Conservation (phyloP, 2,888 invertebrate genomes). For the Eilema caniola region DNA sequence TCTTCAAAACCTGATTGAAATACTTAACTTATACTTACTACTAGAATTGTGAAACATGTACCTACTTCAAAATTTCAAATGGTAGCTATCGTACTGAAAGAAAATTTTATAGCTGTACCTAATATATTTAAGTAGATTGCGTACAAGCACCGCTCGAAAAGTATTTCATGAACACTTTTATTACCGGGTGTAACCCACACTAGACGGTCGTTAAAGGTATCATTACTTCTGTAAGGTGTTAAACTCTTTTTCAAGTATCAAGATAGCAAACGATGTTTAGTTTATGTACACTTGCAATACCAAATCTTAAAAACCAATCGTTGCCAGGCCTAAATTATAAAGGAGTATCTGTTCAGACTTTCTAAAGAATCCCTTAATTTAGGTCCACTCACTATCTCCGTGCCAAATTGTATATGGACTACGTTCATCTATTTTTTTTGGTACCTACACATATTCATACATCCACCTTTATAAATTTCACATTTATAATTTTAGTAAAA, state of each 20-base stretch:
- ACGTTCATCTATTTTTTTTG: too few species aligned
- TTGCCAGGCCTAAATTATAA: too few species aligned
- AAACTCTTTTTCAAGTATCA: background rate
- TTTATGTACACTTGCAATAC: background rate
- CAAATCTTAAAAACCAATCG: background rate
- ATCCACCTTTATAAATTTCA: too few species aligned
- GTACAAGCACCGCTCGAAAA: background rate
- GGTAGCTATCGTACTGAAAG: too few species aligned
- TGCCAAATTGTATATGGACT: too few species aligned
- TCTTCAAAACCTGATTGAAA: background rate
- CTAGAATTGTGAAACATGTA: background rate
- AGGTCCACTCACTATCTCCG: too few species aligned
- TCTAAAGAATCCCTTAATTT: too few species aligned
- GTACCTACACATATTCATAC: too few species aligned
- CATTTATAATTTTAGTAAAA: too few species aligned
- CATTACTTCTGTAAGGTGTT: background rate
- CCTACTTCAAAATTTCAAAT: background rate
- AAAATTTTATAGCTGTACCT: background rate
- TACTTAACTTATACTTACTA: background rate
- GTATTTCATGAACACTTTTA: conserved; percentile 1
- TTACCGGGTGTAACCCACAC: background rate
- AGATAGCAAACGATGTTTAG: background rate
- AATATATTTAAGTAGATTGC: background rate
- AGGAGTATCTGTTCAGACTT: too few species aligned
- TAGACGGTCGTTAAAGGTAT: background rate